Evolutionary conservation across 2,888 invertebrate genomes (phyloP), one percentile per base, ranked within the genome.

Genomic region (Sylvicola cinctus): DNA sequence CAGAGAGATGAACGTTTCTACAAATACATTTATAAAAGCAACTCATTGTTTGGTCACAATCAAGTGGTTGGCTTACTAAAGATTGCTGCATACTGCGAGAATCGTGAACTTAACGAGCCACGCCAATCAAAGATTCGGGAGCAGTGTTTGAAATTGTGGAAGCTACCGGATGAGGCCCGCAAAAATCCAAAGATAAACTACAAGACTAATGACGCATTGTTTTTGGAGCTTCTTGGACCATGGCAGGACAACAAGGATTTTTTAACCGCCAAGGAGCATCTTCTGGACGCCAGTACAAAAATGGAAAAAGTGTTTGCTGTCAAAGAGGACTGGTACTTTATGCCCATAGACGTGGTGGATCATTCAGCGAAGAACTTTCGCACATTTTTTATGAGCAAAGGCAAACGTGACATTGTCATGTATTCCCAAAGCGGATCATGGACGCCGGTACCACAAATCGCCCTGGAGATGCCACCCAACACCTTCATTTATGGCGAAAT

Each of bases 11-110:
- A 58, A n/a, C 52, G 56, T 2, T 96, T 96, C 55, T 70, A 64
- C 46, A 59, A 74, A 14, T 95, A 90, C 51, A 68, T 96, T 32
- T 63, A 61, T 42, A 62, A 70, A 14, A 87, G 83, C 27, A 95
- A 95, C 58, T 71, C 77, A 49, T 59, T 63, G 17, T 55, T 81
- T 40, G 83, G 76, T 1, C 60, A 63, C 29, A 68, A 64, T 35
- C 91, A 93, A 62, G 73, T 81, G 16, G 58, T 72, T 29, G 73
- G 74, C 40, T 61, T 93, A 38, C 60, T 71, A 12, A 91, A 90
- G 63, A 76, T 91, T 37, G 75, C 77, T n/a, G 70, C 70, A 4
- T 91, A 74, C 51, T 74, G 76, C 44, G 70, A 76, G 49, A 74
- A 91, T 49, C 60, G 65, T 42, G 64, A 54, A 4, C 52, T 87